Conservation (phyloP, 2,113 vertebrate genomes). For the Notechis scutatus region DNA sequence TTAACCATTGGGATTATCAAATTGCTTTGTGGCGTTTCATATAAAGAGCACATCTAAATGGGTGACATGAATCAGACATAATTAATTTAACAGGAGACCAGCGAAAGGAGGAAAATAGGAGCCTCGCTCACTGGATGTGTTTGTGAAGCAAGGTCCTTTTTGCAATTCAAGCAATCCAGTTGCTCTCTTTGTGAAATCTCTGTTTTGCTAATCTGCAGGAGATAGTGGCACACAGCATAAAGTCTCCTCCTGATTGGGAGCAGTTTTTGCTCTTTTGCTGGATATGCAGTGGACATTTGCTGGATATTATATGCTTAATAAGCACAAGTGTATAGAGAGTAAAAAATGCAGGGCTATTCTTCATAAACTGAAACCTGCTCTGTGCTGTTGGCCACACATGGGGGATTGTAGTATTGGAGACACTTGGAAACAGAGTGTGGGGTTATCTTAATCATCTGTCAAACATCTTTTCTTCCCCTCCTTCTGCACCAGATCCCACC, state of each 20-base stretch:
- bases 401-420: accelerated
- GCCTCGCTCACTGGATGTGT: background rate
- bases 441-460: background rate
- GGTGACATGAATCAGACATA: background rate
- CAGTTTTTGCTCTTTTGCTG: background rate
- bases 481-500: background rate
- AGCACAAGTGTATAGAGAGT: background rate
- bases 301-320: background rate
- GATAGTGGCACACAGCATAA: background rate
- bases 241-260: background rate
- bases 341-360: background rate
- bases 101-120: background rate
- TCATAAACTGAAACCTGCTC: background rate
- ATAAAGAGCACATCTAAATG: accelerated
- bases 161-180: background rate
- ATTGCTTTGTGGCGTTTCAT: background rate
- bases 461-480: background rate
- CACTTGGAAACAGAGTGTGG: background rate
- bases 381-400: background rate
- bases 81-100: background rate
- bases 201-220: background rate
- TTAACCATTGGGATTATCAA: background rate
- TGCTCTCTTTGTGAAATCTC: background rate
- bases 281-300: background rate
- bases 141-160: background rate